Conservation (phyloP, 2,113 vertebrate genomes). For the Pollimyrus isidori region DNA sequence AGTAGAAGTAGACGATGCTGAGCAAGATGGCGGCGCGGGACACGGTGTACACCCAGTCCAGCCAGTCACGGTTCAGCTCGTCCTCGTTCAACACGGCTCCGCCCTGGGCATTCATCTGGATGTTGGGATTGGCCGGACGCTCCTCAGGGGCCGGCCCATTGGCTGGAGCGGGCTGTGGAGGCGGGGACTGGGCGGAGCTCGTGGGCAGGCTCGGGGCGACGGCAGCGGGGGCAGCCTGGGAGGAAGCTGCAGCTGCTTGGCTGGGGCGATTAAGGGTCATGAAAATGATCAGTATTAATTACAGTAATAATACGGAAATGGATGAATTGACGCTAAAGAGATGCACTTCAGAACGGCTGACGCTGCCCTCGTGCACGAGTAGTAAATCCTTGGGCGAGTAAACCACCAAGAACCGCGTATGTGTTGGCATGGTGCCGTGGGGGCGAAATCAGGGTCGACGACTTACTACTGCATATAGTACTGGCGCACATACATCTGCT, state of each 20-base stretch:
- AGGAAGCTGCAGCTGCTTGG: slow-evolving; percentile 73
- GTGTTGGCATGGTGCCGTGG: neutral
- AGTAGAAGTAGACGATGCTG: slow-evolving; percentile 94
- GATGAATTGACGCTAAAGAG: neutral
- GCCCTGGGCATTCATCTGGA: slow-evolving; percentile 70
- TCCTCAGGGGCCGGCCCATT: slow-evolving; percentile 65
- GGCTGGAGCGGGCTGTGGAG: slow-evolving; percentile 34
- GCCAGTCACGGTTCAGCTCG: slow-evolving; percentile 90
- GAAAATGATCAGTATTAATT: slow-evolving; percentile 24
- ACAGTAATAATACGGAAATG: neutral
- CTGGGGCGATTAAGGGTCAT: slow-evolving; percentile 45
- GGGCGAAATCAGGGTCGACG: neutral
- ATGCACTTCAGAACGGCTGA: neutral
- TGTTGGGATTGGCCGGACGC: slow-evolving; percentile 67
- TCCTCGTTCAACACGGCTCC: slow-evolving; percentile 82
- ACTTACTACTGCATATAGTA: slow-evolving; percentile 93
- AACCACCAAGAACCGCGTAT: neutral
- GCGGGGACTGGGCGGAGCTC: slow-evolving; percentile 17
- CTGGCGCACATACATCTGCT: slow-evolving; percentile 83
- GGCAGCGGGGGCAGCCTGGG: slow-evolving; percentile 54
- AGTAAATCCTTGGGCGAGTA: neutral
- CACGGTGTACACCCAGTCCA: slow-evolving; percentile 91
- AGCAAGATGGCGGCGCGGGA: slow-evolving; percentile 82
- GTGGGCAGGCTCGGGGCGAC: neutral
- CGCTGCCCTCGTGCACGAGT: neutral